Evolutionary conservation across 2,113 vertebrate species (phyloP).

Genomic region (Eurystomus gularis): DNA sequence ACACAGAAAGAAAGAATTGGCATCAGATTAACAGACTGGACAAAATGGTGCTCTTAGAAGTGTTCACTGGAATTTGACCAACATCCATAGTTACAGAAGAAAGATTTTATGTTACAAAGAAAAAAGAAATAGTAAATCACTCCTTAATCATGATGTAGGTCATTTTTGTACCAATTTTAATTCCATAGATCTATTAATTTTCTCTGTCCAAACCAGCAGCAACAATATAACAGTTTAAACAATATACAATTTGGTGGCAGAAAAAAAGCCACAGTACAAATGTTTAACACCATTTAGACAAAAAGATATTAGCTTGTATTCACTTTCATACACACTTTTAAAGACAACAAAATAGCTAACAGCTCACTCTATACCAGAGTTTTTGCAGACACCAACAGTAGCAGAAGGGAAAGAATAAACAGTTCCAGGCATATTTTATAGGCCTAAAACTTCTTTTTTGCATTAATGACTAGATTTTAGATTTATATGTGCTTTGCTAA

Average conservation of each 20-base stretch:
- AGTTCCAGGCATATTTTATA: background rate
- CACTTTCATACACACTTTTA: background rate
- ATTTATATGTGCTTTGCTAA: background rate
- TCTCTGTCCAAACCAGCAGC: background rate
- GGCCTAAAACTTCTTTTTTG: background rate
- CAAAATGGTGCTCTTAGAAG: background rate
- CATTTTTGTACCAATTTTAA: background rate
- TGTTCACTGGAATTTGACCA: background rate
- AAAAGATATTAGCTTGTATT: background rate
- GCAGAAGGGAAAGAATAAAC: background rate
- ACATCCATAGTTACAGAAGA: background rate
- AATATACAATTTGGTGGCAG: background rate
- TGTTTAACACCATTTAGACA: background rate
- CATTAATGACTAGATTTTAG: background rate
- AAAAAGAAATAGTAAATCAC: background rate
- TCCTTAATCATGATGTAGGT: background rate
- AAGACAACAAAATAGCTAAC: background rate
- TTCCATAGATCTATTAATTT: background rate
- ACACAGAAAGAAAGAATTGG: constrained; percentile 5
- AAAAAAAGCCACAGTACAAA: background rate
- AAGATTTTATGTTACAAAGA: background rate
- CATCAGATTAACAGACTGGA: background rate
- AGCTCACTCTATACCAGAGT: background rate
- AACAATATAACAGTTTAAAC: background rate
- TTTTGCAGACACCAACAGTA: background rate